Evolutionary conservation across 2,113 vertebrate species (phyloP), one percentile per base, ranked within the genome.

Genomic region (Hyperopisus bebe): DNA sequence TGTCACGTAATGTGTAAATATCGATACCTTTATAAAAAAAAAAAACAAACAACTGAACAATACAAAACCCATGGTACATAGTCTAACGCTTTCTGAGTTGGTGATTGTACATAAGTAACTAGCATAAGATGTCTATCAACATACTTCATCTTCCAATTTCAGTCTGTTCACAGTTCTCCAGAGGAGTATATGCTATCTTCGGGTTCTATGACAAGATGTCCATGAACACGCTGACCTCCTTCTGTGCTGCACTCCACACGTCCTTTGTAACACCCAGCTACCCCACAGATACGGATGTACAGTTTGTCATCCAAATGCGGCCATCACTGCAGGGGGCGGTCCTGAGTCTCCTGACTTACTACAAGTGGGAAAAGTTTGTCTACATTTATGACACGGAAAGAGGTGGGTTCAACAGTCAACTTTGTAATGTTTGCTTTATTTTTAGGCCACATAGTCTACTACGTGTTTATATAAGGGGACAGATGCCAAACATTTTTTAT

Each of bases 261-360:
- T 99, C 98, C 92, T 99, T 99, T 93, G 96, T 99, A 94, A 99
- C 98, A 0, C 98, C 98, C 74, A 99, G 98, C 94, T 98, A 98
- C 92, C 98, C 98, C 35, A 97, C 97, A 2, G 98, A 99, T 9
- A 95, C 97, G 9, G 98, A 99, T 70, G 97, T 98, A 92, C 98
- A 99, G 95, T 99, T 99, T 77, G 97, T 99, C 92, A 98, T 99
- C 94, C 98, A 99, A 96, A 98, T 99, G 97, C 96, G 98, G 87
- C 98, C 98, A 48, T 93, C 97, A 0, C 94, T 99, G 83, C 97
- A 97, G 87, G 98, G 97, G 17, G 97, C 96, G 46, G 96, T 99
- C 92, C 93, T 99, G 90, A 99, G 96, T 86, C 96, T 99, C 91
- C 94, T 99, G 91, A 95, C 94, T 92, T 96, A 98, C 90, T 99